Conservation (phyloP, 2,888 invertebrate species). For the Lasioglossum villosulum region DNA sequence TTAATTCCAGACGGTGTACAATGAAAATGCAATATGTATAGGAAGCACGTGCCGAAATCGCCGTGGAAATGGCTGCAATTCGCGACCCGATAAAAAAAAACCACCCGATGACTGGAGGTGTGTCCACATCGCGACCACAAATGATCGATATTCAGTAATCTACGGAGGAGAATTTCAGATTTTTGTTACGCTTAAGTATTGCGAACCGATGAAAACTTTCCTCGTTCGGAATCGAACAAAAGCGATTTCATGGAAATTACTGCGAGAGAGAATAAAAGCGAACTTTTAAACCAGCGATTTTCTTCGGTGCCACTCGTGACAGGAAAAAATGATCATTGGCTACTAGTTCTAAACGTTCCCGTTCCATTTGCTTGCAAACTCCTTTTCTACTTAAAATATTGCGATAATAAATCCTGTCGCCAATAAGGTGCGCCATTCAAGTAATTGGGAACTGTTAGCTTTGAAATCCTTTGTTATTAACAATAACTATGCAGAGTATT, state of each 20-base stretch:
- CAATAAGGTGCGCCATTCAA: background rate
- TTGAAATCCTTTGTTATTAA: too few species aligned
- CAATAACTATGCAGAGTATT: too few species aligned
- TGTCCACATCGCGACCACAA: slow-evolving; percentile 18
- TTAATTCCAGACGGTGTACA: background rate
- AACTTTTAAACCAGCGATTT: slow-evolving; percentile 17
- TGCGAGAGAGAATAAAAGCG: background rate
- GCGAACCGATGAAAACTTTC: slow-evolving; percentile 35
- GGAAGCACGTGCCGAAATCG: background rate
- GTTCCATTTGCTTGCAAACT: background rate
- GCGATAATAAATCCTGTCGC: background rate
- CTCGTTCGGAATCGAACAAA: slow-evolving; percentile 19
- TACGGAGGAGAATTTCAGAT: slow-evolving; percentile 22
- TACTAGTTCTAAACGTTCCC: background rate
- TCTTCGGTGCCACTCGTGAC: background rate
- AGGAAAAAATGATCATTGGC: background rate
- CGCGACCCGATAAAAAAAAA: background rate
- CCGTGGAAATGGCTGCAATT: background rate
- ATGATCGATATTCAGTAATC: slow-evolving; percentile 43
- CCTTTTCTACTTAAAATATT: background rate
- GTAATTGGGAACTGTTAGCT: background rate
- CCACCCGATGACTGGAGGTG: background rate
- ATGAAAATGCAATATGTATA: background rate
- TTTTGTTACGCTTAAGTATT: slow-evolving; percentile 34
- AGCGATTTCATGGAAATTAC: slow-evolving; percentile 41